Evolutionary conservation across 2,113 vertebrate species (phyloP).

Genomic region (Carassius auratus): DNA sequence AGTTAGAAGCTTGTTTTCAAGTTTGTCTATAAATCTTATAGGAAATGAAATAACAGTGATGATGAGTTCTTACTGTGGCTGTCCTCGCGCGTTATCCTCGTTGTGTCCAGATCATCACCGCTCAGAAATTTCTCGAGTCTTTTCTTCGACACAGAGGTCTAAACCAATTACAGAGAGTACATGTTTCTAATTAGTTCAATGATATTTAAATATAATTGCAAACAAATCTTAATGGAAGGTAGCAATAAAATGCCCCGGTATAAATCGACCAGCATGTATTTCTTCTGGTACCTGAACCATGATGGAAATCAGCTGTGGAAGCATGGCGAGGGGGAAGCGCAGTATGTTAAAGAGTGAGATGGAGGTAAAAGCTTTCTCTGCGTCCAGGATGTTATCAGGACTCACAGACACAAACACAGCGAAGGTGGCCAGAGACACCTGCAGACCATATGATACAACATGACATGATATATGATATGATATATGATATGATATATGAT

Average conservation of each 20-base stretch:
- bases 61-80: constrained; percentile 73
- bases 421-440: constrained; percentile 92
- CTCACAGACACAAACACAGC: constrained; percentile 83
- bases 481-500: too few relatives aligned
- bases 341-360: constrained; percentile 95
- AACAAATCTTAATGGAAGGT: too few relatives aligned
- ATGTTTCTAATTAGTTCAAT: too few relatives aligned
- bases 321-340: constrained; percentile 85
- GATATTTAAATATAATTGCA: too few relatives aligned
- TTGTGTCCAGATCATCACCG: constrained; percentile 82
- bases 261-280: background rate
- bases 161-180: background rate
- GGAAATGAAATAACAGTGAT: background rate
- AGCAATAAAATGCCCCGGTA: background rate
- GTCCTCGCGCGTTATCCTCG: constrained; percentile 76
- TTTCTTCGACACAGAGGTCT: constrained; percentile 82
- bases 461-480: background rate
- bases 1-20: background rate
- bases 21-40: background rate
- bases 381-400: constrained; percentile 81
- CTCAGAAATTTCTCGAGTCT: constrained; percentile 89
- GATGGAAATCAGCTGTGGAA: constrained; percentile 84
- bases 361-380: constrained; percentile 91
- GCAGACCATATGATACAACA: background rate
- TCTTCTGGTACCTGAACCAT: constrained; percentile 84